Evolutionary conservation across 2,797 vertebrate genomes (phyloP).

Genomic region (Poeciliopsis infans): DNA sequence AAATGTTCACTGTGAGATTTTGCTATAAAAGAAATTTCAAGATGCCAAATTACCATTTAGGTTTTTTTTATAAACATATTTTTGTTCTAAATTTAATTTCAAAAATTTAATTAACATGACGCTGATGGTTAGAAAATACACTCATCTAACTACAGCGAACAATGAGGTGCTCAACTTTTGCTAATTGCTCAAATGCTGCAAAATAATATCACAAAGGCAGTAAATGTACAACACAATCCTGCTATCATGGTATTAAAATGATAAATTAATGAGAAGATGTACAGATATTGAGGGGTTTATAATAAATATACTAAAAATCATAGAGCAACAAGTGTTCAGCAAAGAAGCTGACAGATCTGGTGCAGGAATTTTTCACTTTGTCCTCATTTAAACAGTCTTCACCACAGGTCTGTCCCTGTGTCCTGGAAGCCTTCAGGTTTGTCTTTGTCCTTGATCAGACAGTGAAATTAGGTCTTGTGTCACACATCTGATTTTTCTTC

Average conservation of each 20-base stretch:
- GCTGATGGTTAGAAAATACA: too few species aligned
- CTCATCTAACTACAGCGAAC: not conserved
- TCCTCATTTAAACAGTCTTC: not conserved
- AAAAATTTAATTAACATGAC: not conserved
- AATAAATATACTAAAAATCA: not conserved
- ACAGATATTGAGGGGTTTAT: not conserved
- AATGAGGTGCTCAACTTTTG: not conserved
- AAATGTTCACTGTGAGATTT: not conserved
- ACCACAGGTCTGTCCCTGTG: not conserved
- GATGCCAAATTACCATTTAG: not conserved
- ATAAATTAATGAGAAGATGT: not conserved
- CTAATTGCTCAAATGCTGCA: not conserved
- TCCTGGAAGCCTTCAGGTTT: conserved; percentile 9
- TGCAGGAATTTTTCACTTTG: not conserved
- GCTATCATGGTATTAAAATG: not conserved
- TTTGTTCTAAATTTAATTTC: not conserved
- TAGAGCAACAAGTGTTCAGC: not conserved
- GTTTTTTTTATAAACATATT: not conserved
- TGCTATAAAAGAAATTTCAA: not conserved
- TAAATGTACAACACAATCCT: not conserved
- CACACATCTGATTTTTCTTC: conserved; percentile 57
- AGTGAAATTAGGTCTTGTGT: conserved; percentile 43
- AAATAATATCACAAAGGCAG: not conserved
- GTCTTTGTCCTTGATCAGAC: conserved; percentile 37
- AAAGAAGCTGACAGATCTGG: not conserved